Evolutionary conservation across 1,140 invertebrate species (phyloP), one percentile per base, ranked within the genome.

Genomic region (Mya arenaria): DNA sequence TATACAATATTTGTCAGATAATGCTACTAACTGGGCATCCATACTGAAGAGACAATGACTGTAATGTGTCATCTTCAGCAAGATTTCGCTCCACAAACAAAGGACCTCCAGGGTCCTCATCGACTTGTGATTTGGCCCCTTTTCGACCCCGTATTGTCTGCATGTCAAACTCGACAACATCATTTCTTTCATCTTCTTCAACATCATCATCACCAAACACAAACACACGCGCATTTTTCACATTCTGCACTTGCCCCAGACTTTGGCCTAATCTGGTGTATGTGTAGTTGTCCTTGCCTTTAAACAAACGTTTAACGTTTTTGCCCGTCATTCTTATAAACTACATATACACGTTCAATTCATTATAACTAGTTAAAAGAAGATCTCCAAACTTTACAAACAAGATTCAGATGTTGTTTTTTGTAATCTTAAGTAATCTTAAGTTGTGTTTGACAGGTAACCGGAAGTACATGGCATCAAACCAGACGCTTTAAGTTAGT

Each of bases 21-120:
- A 13, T 48, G 34, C 37, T 23, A 83, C 85, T 85, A 84, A 90
- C 89, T 63, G 86, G 87, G 66, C 88, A 89, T 34, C 86, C 80
- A 77, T 88, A 90, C 68, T 88, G 86, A 13, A 90, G 65, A 13
- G 89, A 82, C 37, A 90, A 15, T 52, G 84, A 87, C 65, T 88
- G 88, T 17, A 90, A 56, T 19, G 88, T 89, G 28, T 90, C 89
- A 39, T 82, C 87, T 36, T 89, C 83, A 1, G 44, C 62, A 6
- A 90, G 65, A 52, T 84, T 66, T 63, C 84, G 85, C 28, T 89
- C 86, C 60, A 89, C 81, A 72, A 72, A 88, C 13, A 72, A 41
- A 15, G 81, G 75, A 39, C 83, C 63, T n/a, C 10, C 77, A 2
- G 28, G 34, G 4, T 66, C 34, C 5, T 60, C 41, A n/a, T 55